These are phyloP conservation scores for Serrognathus titanus DNA, from an alignment of 2,888 invertebrate genomes.

Conservation along the genomic window DNA sequence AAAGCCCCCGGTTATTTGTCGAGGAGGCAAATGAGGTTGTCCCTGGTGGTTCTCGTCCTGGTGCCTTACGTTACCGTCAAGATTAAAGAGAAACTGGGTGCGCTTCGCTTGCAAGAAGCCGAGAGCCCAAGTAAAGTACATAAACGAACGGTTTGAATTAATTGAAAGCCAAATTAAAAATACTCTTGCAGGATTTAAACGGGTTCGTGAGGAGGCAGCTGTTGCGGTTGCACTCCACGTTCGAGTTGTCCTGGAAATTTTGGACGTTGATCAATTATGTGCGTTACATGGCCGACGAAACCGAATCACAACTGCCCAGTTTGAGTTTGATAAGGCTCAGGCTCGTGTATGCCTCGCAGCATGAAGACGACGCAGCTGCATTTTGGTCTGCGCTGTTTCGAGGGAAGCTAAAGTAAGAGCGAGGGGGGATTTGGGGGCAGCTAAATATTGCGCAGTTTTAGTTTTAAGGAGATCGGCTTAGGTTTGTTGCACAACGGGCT, in stretches of 20 bases:
- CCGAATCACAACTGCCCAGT: constrained; percentile 53
- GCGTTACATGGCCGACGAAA: constrained; percentile 57
- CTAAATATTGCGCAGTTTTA: constrained; percentile 17
- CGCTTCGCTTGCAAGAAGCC: constrained; percentile 57
- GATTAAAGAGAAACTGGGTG: constrained; percentile 58
- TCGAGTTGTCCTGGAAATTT: constrained; percentile 48
- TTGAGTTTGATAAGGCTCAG: constrained; percentile 57
- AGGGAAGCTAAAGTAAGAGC: constrained; percentile 52
- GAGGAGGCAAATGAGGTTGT: constrained; percentile 54
- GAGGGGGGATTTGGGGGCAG: too few species aligned
- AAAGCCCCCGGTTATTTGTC: constrained; percentile 44
- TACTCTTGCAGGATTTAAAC: constrained; percentile 10
- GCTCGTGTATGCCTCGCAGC: constrained; percentile 55
- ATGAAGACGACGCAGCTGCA: constrained; percentile 38
- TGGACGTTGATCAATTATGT: constrained; percentile 55
- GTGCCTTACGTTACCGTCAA: constrained; percentile 73
- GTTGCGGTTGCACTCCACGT: constrained; percentile 50
- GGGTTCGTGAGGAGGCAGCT: constrained; percentile 38
- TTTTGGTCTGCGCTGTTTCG: constrained; percentile 46
- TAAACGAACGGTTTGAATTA: constrained; percentile 38
- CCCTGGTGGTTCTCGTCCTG: constrained; percentile 62
- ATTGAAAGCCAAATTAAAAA: constrained; percentile 33
- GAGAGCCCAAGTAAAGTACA: constrained; percentile 54
- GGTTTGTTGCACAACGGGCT: constrained; percentile 40
- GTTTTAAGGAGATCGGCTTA: constrained; percentile 35